phyloP scores from a whole-genome alignment of 1,140 invertebrate species.

The Drosophila carrolli region DNA sequence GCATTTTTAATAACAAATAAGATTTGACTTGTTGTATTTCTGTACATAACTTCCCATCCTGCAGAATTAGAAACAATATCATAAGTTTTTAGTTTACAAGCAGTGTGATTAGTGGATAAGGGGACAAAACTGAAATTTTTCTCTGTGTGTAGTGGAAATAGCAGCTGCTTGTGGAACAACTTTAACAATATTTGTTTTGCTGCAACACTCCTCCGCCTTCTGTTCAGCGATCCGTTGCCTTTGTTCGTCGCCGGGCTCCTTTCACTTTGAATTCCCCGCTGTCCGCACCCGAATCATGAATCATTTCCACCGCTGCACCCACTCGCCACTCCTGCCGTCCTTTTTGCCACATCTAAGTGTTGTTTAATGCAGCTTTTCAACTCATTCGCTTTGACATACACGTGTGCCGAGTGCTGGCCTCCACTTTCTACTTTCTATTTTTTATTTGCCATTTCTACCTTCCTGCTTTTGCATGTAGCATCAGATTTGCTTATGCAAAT shows the following conservation, averaged over 20 bases:
- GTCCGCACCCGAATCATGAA: conserved; percentile 71
- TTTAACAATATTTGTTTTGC: conserved; percentile 80
- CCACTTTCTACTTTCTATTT: conserved; percentile 7
- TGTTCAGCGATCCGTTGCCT: conserved; percentile 46
- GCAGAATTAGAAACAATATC: no score
- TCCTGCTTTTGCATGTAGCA: conserved; percentile 31
- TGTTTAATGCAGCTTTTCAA: conserved; percentile 74
- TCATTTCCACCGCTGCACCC: conserved; percentile 68
- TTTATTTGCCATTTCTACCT: background rate
- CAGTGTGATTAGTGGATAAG: no score
- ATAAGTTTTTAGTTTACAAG: no score
- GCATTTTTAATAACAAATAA: no score
- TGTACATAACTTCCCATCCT: no score
- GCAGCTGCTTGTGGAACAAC: conserved; percentile 53
- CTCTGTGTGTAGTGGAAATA: conserved; percentile 1
- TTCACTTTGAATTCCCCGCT: conserved; percentile 62
- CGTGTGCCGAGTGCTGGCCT: conserved; percentile 1
- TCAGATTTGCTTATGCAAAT: conserved; percentile 70
- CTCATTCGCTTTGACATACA: conserved; percentile 46
- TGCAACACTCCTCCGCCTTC: conserved; percentile 25
- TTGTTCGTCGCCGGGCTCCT: conserved; percentile 48
- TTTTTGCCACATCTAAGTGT: conserved; percentile 48
- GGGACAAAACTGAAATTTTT: background rate
- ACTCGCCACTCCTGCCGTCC: conserved; percentile 15
- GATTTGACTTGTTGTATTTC: conserved; percentile 4